Evolutionary conservation across 1,140 invertebrate species (phyloP), one percentile per base, ranked within the genome.

Genomic region (Augochlora pura): DNA sequence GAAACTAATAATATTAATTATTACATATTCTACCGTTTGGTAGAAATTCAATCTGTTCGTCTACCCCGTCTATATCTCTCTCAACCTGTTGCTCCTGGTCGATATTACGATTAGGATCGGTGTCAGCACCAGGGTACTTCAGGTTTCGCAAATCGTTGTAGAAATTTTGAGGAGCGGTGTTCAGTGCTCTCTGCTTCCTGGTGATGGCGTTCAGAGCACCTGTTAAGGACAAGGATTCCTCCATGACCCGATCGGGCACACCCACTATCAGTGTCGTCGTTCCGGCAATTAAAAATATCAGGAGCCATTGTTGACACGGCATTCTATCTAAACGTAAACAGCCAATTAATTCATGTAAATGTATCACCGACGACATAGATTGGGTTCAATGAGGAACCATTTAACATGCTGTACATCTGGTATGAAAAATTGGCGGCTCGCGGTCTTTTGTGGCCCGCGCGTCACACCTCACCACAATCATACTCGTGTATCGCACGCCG

Each of bases 171-270:
- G 87, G 66, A 49, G 87, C 87, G 0, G 38, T 59, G 46, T 91
- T 87, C 52, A 91, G 42, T 0, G 91, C 91, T 75, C 90, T 88
- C 79, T 94, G 93, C 38, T 93, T 93, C 72, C 93, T 90, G n/a
- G 91, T 88, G 38, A 93, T 86, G 7, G 92, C 92, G 54, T 92
- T 90, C 70, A 93, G 83, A 6, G 93, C 93, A 67, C 90, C 91
- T 62, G 85, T 87, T 10, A 94, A 63, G 0, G 92, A 93, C 38
- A 94, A 60, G 0, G 92, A 93, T 32, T 94, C 92, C 65, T 91
- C 91, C 69, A 82, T 86, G 0, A 73, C 75, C 27, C 84, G 83
- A 39, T 80, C 88, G 12, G 89, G 85, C 14, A 78, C 65, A 6
- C 62, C 83, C 23, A 72, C 77, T 76, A 90, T 42, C 18, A 88